Evolutionary conservation across 2,888 invertebrate genomes (phyloP).

Genomic region (Apodemia mormo): DNA sequence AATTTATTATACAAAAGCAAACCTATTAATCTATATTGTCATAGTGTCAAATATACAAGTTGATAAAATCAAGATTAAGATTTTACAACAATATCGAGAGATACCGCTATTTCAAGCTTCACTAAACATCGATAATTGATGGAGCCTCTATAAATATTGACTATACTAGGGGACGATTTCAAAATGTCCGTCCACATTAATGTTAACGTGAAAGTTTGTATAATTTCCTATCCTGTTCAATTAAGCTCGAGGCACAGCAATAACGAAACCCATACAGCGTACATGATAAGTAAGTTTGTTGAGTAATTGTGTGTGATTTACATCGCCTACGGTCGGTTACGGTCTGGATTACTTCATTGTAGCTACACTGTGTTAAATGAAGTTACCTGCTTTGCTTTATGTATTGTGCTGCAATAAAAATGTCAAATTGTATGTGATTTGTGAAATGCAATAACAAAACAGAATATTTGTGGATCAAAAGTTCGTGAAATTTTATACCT

Average conservation of each 20-base stretch:
- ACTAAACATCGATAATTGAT: constrained; percentile 74
- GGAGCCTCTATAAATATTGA: constrained; percentile 76
- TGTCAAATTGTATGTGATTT: not conserved
- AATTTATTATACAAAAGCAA: no score
- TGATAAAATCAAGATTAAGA: constrained; percentile 6
- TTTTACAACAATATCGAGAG: not conserved
- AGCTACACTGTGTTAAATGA: constrained; percentile 17
- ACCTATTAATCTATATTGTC: not conserved
- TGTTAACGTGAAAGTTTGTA: constrained; percentile 57
- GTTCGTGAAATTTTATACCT: not conserved
- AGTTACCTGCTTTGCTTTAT: constrained; percentile 12
- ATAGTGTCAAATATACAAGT: not conserved
- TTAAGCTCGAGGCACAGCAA: constrained; percentile 50
- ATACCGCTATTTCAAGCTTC: constrained; percentile 52
- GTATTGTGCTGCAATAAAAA: not conserved
- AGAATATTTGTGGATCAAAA: constrained; percentile 1
- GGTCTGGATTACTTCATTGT: constrained; percentile 18
- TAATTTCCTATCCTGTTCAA: constrained; percentile 56
- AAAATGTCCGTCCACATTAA: constrained; percentile 52
- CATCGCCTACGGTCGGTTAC: constrained; percentile 30
- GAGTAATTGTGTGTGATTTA: constrained; percentile 49
- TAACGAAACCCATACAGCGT: constrained; percentile 24
- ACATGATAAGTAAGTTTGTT: constrained; percentile 33
- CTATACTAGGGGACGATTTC: constrained; percentile 44
- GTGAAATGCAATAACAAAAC: not conserved